Evolutionary conservation across 1,140 invertebrate species (phyloP), one percentile per base, ranked within the genome.

Genomic region (Melanaphis sacchari): DNA sequence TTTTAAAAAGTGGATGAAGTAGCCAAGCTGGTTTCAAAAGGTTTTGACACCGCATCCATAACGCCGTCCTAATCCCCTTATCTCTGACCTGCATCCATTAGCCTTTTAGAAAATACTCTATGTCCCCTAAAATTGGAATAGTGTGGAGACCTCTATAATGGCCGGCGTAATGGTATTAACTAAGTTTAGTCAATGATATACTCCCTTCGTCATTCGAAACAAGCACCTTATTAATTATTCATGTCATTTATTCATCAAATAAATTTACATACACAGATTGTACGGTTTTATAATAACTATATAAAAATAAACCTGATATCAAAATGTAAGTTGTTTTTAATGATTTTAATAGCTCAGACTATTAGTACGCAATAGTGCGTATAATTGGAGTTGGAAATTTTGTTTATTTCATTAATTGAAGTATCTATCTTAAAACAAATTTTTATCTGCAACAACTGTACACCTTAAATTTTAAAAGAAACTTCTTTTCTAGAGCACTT

Each of bases 41-140:
- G 31, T 76, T n/a, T n/a, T 15, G 59, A 76, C 59, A 76, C 59
- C 31, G n/a, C 36, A 18, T 76, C 31, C 59, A 76, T 76, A n/a
- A 76, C 15, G 31, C 15, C n/a, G 15, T 76, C 59, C 31, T 76
- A 76, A 76, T 76, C 59, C 59, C 15, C 59, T 76, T 76, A 76
- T 76, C 59, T 76, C n/a, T 76, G 59, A 76, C 59, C 59, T n/a
- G n/a, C 59, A 76, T 76, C 59, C 59, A 76, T 76, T 76, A 76
- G 59, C 59, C 31, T n/a, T 76, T 8, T 76, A 76, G 59, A 76
- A 76, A 76, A 76, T 76, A n/a, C 31, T 76, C 11, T 15, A 76
- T n/a, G 59, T 31, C 26, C 26, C 31, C 9, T n/a, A 76, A n/a
- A 76, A 36, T 5, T 49, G 46, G 18, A 49, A 76, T 76, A 15